Evolutionary conservation across 53 echinoderm and acorn worm genomes (phyloP), one percentile per base, ranked within the genome.

Genomic region (Holothuria leucospilota): DNA sequence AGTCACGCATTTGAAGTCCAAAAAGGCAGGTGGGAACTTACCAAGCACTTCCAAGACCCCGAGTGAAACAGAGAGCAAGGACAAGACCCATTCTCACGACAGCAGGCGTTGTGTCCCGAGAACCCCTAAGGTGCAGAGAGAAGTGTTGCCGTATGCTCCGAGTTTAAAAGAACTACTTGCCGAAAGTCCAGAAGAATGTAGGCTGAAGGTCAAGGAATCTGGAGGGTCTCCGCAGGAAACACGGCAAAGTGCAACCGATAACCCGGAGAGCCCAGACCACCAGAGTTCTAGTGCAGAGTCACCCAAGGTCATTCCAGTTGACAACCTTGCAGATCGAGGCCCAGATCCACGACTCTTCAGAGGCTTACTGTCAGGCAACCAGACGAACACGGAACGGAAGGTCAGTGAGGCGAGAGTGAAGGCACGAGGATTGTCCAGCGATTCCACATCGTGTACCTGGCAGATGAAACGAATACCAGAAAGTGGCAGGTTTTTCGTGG

Each of bases 381-480:
- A 20, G 23, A 42, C 42, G 5, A 39, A 11, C 10, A 13, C 75
- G 21, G 49, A 39, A 26, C 20, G 21, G 5, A 25, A 20, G 49
- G 2, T 75, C 7, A 49, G 46, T 20, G 24, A 51, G 16, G 41
- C 42, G 16, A 75, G 49, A n/a, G 49, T 8, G 42, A 26, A 75
- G 46, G 75, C 75, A 21, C 18, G 75, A 49, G 10, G 10, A 15
- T 8, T 75, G 41, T 24, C 75, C 21, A 25, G 38, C 1, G 20
- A 10, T 1, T 41, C 39, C 14, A 75, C 75, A 24, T 75, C 75
- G n/a, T 75, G 75, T 15, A 49, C 39, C 20, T 75, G 75, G 75
- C 39, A 20, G 52, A 41, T 51, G 20, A 26, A 41, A 20, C 41
- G 26, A 25, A 75, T 75, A 7, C 16, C 75, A n/a, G 49, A 41